phyloP scores from a whole-genome alignment of 2,113 vertebrate genomes.

The Sapayoa aenigma region DNA sequence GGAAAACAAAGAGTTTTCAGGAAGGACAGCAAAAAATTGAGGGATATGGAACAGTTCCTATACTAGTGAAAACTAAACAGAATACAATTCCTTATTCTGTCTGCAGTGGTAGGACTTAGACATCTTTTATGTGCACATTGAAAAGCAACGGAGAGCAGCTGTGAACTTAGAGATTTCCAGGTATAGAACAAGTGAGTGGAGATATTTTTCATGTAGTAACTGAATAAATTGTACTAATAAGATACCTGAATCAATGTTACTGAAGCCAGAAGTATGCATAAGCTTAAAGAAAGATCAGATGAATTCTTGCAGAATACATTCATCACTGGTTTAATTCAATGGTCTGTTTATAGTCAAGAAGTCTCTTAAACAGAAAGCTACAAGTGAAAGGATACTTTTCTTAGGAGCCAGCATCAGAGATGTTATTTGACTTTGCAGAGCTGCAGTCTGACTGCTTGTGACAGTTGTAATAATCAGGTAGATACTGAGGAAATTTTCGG shows the following conservation, averaged over 20 bases:
- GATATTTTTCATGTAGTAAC: not conserved
- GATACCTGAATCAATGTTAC: not conserved
- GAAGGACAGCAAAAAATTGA: not conserved
- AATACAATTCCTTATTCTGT: not conserved
- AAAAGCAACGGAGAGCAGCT: not conserved
- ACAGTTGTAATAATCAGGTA: not conserved
- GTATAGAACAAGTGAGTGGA: not conserved
- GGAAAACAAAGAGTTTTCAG: not conserved
- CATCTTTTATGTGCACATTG: not conserved
- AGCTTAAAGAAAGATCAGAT: not conserved
- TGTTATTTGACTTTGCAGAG: not conserved
- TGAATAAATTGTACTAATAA: not conserved
- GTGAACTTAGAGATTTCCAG: not conserved
- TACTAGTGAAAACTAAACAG: not conserved
- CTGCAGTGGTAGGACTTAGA: fast-evolving
- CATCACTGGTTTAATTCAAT: not conserved
- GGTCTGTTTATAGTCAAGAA: not conserved
- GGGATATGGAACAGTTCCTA: not conserved
- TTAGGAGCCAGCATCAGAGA: not conserved
- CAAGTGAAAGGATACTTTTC: not conserved
- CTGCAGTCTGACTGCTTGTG: not conserved
- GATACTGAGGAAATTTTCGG: not conserved
- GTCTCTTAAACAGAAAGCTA: not conserved
- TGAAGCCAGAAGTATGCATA: not conserved
- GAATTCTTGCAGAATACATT: not conserved